phyloP scores from a whole-genome alignment of 2,113 vertebrate species.

The Neolamprologus falcicula region DNA sequence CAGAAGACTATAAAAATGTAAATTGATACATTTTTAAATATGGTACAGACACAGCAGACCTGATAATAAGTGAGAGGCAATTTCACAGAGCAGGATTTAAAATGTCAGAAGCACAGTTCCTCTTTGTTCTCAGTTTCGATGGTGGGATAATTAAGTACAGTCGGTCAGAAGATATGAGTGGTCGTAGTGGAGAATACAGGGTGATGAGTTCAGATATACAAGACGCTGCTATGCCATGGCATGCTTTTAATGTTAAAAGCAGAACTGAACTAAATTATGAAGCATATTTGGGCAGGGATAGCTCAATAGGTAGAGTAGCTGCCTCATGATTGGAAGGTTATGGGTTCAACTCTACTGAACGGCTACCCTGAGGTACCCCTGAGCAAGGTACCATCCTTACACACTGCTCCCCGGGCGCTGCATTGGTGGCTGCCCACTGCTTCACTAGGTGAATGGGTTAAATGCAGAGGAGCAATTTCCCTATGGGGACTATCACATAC shows the following conservation, averaged over 20 bases:
- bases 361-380: too few species aligned
- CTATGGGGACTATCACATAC: too few species aligned
- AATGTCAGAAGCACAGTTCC: background rate
- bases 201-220: background rate
- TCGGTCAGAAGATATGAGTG: background rate
- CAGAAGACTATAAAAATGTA: background rate
- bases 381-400: too few species aligned
- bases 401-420: too few species aligned
- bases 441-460: too few species aligned
- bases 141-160: background rate
- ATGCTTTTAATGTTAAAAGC: background rate
- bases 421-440: too few species aligned
- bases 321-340: too few species aligned
- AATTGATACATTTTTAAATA: background rate
- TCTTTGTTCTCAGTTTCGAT: background rate
- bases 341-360: too few species aligned
- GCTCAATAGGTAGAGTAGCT: too few species aligned
- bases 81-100: background rate
- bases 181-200: background rate
- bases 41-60: background rate
- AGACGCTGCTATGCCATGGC: background rate
- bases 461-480: too few species aligned
- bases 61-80: background rate
- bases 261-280: background rate
- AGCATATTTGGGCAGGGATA: background rate